Evolutionary conservation across 2,797 vertebrate genomes (phyloP).

Genomic region (Oreochromis grahami): DNA sequence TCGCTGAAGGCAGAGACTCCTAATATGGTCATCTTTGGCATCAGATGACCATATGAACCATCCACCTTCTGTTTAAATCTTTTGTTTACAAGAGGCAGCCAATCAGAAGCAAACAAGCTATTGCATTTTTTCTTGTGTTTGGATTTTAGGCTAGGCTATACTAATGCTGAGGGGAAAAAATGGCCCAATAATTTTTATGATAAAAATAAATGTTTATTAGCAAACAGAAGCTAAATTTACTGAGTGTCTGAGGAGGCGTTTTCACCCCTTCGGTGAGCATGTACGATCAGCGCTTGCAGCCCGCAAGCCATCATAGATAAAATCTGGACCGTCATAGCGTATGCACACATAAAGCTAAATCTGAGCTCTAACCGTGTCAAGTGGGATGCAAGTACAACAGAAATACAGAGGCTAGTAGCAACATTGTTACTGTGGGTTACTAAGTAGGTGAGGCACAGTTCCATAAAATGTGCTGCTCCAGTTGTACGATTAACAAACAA

Average conservation of each 20-base stretch:
- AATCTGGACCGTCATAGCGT: background rate
- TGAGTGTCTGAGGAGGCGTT: background rate
- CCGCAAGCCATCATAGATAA: background rate
- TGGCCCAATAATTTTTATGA: background rate
- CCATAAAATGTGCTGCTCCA: background rate
- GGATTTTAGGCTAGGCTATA: background rate
- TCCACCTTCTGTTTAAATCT: accelerated
- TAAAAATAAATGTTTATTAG: background rate
- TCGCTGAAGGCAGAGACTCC: accelerated
- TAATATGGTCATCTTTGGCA: background rate
- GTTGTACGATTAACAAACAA: background rate
- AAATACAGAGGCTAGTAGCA: background rate
- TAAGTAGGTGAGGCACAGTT: background rate
- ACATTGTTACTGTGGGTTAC: background rate
- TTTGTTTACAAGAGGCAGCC: background rate
- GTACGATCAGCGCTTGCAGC: background rate
- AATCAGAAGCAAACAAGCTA: background rate
- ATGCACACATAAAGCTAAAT: background rate
- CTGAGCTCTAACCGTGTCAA: background rate
- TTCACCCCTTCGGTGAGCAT: background rate
- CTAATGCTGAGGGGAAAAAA: background rate
- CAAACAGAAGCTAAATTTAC: background rate
- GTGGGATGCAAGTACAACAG: background rate
- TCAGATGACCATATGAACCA: background rate
- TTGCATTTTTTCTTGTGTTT: accelerated